Percentiles rank a stretch among this genome's conserved stretches.
Conservation (phyloP, 2,888 invertebrate species). For the Heliconius erato region DNA sequence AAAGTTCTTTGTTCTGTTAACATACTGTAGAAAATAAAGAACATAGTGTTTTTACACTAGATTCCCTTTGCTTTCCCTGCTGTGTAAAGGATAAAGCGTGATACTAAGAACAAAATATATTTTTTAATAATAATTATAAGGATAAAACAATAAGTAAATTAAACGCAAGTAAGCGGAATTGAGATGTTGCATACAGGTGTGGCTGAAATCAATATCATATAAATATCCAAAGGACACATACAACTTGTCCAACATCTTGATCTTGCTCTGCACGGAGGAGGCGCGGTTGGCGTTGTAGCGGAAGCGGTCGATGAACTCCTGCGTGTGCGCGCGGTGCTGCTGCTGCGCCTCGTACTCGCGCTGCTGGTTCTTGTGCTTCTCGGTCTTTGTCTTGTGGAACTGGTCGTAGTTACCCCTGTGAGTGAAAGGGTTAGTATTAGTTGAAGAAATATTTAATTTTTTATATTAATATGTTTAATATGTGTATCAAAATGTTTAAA, state of each 20-base stretch:
- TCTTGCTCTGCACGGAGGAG: conserved; percentile 98
- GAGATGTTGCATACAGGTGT: no score
- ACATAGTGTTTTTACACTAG: neutral
- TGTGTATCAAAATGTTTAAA: no score
- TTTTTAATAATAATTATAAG: no score
- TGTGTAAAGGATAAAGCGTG: neutral
- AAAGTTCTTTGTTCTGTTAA: no score
- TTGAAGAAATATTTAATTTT: no score
- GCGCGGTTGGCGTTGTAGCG: conserved; percentile 99
- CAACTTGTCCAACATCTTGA: conserved; percentile 99
- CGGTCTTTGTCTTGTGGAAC: conserved; percentile 97
- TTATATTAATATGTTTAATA: no score
- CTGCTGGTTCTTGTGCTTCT: conserved; percentile 97
- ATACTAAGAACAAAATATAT: no score
- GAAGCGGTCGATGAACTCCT: conserved; percentile 99
- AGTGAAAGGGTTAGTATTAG: neutral
- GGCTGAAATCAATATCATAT: neutral
- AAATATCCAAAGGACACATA: conserved; percentile 83
- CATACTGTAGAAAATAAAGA: no score
- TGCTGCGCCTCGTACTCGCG: conserved; percentile 99
- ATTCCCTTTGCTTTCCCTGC: neutral
- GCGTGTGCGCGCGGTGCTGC: conserved; percentile 97
- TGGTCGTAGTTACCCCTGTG: conserved; percentile 97
- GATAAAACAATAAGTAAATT: no score
- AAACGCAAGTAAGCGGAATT: no score